Evolutionary conservation across 2,797 vertebrate genomes (phyloP).

Genomic region (Poecile montanus): DNA sequence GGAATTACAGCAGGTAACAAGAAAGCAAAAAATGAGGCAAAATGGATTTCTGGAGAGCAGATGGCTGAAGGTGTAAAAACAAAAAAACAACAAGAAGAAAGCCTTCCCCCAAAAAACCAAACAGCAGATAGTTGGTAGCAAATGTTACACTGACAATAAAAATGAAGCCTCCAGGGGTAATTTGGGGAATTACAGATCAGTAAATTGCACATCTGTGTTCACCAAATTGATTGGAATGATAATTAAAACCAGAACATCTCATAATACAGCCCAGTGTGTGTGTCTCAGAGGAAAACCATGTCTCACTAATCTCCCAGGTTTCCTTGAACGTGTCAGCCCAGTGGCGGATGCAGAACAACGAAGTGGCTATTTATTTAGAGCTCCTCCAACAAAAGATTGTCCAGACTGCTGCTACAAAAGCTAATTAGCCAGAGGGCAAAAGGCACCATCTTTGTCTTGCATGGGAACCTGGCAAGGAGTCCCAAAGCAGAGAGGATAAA

Average conservation of each 20-base stretch:
- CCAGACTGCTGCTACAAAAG: neutral
- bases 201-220: constrained; percentile 65
- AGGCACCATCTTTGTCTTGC: neutral
- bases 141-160: constrained; percentile 57
- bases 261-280: constrained; percentile 38
- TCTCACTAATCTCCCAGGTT: constrained; percentile 32
- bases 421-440: constrained; percentile 13
- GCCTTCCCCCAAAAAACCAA: neutral
- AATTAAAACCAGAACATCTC: constrained; percentile 67
- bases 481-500: neutral
- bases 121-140: constrained; percentile 47
- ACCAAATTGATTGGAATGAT: constrained; percentile 69
- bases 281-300: constrained; percentile 31
- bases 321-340: neutral
- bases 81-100: constrained; percentile 10
- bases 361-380: constrained; percentile 50
- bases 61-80: constrained; percentile 52
- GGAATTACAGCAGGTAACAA: constrained; percentile 20
- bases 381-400: neutral
- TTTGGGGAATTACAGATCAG: constrained; percentile 70
- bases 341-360: neutral
- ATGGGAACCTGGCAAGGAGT: neutral
- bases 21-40: constrained; percentile 8
- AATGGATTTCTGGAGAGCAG: constrained; percentile 38
- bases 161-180: constrained; percentile 63